Conservation (phyloP, 1,140 invertebrate species). For the Drosophila serrata region DNA sequence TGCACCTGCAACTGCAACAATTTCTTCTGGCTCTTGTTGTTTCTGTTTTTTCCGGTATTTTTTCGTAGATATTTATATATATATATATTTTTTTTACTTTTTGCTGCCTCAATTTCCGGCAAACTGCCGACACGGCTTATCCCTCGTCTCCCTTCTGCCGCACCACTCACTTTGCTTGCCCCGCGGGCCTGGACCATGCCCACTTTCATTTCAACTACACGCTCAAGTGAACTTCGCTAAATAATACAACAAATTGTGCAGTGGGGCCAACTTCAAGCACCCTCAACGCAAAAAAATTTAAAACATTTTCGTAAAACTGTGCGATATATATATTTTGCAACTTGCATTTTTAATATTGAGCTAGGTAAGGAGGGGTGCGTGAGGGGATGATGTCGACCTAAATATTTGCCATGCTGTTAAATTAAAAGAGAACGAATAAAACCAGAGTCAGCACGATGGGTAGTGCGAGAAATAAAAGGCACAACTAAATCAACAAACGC, state of each 20-base stretch:
- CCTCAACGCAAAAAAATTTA: conserved; percentile 30
- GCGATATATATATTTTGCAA: conserved; percentile 36
- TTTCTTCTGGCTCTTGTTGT: conserved; percentile 43
- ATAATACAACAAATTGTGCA: conserved; percentile 64
- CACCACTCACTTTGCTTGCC: conserved; percentile 14
- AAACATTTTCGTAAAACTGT: conserved; percentile 44
- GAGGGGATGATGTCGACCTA: conserved; percentile 55
- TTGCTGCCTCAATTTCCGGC: conserved; percentile 67
- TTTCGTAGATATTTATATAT: conserved; percentile 20
- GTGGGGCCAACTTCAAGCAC: conserved; percentile 11
- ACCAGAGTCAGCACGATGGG: conserved; percentile 28
- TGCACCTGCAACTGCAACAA: conserved; percentile 69
- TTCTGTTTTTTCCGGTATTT: conserved; percentile 10
- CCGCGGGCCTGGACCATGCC: conserved; percentile 40
- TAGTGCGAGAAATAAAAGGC: conserved; percentile 31
- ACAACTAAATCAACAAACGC: conserved; percentile 75
- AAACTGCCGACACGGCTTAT: conserved; percentile 72
- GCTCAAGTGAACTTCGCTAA: conserved; percentile 70
- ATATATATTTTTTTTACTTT: conserved; percentile 4
- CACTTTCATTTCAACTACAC: conserved; percentile 64
- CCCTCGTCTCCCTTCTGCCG: conserved; percentile 17
- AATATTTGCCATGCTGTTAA: conserved; percentile 76
- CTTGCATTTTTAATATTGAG: conserved; percentile 73
- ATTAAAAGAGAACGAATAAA: conserved; percentile 56
- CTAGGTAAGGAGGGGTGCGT: conserved; percentile 3